Evolutionary conservation across 2,113 vertebrate genomes (phyloP).

Genomic region (Xenopus borealis): DNA sequence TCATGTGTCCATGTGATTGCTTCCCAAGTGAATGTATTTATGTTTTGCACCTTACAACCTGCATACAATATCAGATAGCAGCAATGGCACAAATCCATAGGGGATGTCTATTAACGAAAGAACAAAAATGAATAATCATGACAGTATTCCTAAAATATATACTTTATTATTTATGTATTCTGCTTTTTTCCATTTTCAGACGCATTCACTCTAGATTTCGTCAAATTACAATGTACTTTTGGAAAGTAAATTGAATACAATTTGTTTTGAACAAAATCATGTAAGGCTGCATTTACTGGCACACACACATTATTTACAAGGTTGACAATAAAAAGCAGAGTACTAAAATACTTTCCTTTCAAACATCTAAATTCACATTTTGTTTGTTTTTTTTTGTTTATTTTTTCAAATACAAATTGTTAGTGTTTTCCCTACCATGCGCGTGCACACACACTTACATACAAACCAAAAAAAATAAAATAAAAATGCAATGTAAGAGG

Average conservation of each 20-base stretch:
- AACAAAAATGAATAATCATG: too few relatives aligned
- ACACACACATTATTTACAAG: neutral
- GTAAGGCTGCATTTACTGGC: neutral
- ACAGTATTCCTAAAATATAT: constrained; percentile 3
- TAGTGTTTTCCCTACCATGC: too few relatives aligned
- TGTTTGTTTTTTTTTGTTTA: too few relatives aligned
- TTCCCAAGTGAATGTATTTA: too few relatives aligned
- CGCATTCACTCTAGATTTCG: constrained; percentile 1
- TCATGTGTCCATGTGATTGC: too few relatives aligned
- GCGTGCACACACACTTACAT: neutral
- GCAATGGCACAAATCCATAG: too few relatives aligned
- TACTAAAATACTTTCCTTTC: neutral
- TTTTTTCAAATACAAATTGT: too few relatives aligned
- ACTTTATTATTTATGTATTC: constrained; percentile 30
- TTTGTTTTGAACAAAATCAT: neutral
- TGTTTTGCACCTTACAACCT: too few relatives aligned
- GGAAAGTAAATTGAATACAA: too few relatives aligned
- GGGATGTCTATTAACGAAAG: too few relatives aligned
- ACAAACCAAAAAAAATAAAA: neutral
- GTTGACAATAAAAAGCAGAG: neutral
- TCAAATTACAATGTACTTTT: neutral
- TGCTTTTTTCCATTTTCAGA: constrained; percentile 30
- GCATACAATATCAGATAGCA: too few relatives aligned
- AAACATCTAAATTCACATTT: neutral
- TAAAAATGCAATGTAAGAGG: too few relatives aligned